Base-by-base conservation (phyloP, 2,113 vertebrate species). In the Ageneiosus marmoratus region DNA sequence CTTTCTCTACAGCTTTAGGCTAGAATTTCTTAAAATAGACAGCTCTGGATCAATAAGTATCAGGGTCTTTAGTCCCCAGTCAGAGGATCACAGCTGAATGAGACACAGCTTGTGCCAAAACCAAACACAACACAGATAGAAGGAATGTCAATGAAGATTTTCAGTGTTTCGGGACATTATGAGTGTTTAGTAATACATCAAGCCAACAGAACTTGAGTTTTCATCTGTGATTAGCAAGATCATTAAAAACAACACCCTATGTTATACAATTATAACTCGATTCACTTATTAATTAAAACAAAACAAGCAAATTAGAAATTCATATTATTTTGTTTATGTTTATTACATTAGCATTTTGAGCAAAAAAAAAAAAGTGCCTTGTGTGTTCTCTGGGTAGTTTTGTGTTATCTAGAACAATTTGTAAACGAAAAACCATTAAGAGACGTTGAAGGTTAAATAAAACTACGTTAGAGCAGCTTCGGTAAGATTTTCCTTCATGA, bases 21-120 rank as follows among this genome's bases (percentile, higher is more conserved):
- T 74, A 77, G 56, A 55, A 86, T 34, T 32, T 69, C 81, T 79
- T 69, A 83, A 86, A 86, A 86, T 86, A 86, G 81, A 70, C 60
- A 76, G 51, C 58, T 76, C n/a, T 60, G 76, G 75, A 82, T 86
- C 84, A 86, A 83, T 86, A 82, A 56, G 22, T 79, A 83, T 65
- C 67, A 20, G 5, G 27, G 67, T 56, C 67, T 82, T 69, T 70
- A 72, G 80, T 41, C 75, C 50, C 18, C 63, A 79, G 74, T 73
- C 56, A 74, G 51, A 79, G 77, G 72, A 62, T 50, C 63, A 73
- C 16, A 67, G 72, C 74, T 51, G 75, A 51, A 73, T 51, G 69
- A 56, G 37, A 34, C 74, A 8, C 41, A 70, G 72, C 44, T 53
- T 41, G 50, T 29, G 16, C 51, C 53, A 76, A 72, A 56, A 44